Conservation (phyloP, 2,113 vertebrate species). For the Cranoglanis bouderius region DNA sequence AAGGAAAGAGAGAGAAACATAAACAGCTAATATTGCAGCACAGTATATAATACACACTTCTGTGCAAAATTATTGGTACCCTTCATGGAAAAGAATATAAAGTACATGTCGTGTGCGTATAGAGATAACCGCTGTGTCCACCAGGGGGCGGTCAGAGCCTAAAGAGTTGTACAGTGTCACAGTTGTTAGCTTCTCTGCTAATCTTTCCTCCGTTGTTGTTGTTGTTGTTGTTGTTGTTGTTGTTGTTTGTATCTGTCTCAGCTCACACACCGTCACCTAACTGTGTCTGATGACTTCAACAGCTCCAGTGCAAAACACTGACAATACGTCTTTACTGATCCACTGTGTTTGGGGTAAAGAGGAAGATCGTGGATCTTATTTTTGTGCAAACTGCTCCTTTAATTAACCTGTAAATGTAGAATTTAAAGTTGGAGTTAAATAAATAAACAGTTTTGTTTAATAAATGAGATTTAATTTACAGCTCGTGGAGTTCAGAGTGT, state of each 20-base stretch:
- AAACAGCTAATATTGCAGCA: background rate
- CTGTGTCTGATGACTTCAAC: background rate
- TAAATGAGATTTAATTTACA: background rate
- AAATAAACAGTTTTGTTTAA: background rate
- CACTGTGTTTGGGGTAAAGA: background rate
- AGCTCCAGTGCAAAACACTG: background rate
- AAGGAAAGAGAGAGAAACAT: slow-evolving; percentile 43
- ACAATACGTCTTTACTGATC: background rate
- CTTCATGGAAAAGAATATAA: background rate
- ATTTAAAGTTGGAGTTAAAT: no score
- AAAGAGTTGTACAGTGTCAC: background rate
- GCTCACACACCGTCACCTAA: background rate
- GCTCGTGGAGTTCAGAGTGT: background rate
- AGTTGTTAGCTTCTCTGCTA: background rate
- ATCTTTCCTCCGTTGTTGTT: background rate
- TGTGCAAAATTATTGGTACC: background rate
- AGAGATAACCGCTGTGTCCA: background rate
- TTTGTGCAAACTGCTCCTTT: background rate
- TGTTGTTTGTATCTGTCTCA: background rate
- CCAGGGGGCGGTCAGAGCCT: background rate
- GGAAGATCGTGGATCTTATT: no score
- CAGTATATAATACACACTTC: background rate
- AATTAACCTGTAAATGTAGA: background rate
- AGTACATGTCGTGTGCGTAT: background rate
- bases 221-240: slow-evolving; percentile 1